Base-by-base conservation (phyloP, 2,888 invertebrate genomes). In the Trichopoda pennipes region DNA sequence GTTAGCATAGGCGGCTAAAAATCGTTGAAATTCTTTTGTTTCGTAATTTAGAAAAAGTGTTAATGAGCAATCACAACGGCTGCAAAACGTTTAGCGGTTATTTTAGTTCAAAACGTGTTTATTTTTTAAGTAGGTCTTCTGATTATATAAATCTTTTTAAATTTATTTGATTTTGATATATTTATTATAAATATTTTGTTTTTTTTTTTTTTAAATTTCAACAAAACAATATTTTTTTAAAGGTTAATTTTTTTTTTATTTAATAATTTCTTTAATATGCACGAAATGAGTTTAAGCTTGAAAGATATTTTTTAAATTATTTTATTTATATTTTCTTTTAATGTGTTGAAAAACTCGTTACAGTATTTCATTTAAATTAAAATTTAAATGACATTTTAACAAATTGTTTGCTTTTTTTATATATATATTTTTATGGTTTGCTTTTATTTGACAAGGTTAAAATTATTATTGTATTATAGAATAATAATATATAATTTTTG, bases 1-100 rank as follows among this genome's bases (percentile, higher is more conserved):
- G 55, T 17, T 3, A 10, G n/a, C 17, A 8, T 1, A 2, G 23
- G 19, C 74, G 53, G 47, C 51, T 44, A 28, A 19, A 74, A 75
- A 70, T 53, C 17, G 70, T 47, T 49, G 56, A 23, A 82, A 72
- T 72, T 82, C 78, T 79, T 76, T 79, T 82, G 74, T 68, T 44
- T 51, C 23, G 35, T 17, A 49, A 8, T 10, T 7, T 28, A 77
- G 51, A 35, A 23, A 49, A 42, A 16, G 2, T n/a, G 23, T 61
- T 16, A 9, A 61, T 38, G 21, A 35, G 42, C 60, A 76, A 70
- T 76, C 81, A 78, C 81, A 78, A 78, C 75, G 70, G 60, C 74
- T 23, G 23, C 0, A 17, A 35, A 47, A 70, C 75, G 75, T 68
- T 79, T 76, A 79, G 82, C 61, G 51, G 72, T 19, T 72, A 68